These are phyloP conservation scores for Brachionus asplanchnoidis DNA, from an alignment of 1,140 invertebrate species.

Conservation along the genomic window DNA sequence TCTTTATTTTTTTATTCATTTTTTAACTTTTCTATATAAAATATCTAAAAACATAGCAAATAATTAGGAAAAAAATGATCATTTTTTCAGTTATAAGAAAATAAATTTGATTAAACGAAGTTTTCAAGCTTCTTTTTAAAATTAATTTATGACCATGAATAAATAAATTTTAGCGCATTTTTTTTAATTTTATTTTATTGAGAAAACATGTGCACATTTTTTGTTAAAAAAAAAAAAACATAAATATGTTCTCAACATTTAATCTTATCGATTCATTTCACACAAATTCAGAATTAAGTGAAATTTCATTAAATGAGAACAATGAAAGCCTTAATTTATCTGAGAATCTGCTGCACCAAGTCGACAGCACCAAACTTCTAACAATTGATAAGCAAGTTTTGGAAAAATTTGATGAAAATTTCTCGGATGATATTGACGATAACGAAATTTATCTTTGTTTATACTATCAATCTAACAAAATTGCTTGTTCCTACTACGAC, in stretches of 20 bases:
- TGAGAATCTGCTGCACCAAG: background rate
- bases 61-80: too few relatives aligned
- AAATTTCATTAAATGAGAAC: background rate
- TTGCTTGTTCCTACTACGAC: slow-evolving; percentile 13
- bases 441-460: slow-evolving; percentile 33
- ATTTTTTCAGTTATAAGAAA: too few relatives aligned
- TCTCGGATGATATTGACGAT: background rate
- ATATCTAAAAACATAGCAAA: too few relatives aligned
- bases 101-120: too few relatives aligned
- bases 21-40: too few relatives aligned
- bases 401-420: background rate
- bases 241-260: background rate
- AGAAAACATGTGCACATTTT: background rate
- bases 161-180: background rate
- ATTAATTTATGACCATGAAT: background rate
- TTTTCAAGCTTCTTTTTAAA: background rate
- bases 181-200: background rate
- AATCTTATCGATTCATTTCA: background rate
- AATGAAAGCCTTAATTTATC: background rate
- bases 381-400: background rate
- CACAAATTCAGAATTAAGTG: background rate
- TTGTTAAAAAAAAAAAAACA: background rate
- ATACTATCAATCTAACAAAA: background rate
- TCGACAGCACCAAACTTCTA: background rate
- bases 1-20: too few relatives aligned